A percentile compares a stretch with the other conserved stretches of the same genome.
These are phyloP conservation scores for Corynorhinus townsendii DNA, from an alignment of 2,113 vertebrate genomes.

Conservation along the genomic window DNA sequence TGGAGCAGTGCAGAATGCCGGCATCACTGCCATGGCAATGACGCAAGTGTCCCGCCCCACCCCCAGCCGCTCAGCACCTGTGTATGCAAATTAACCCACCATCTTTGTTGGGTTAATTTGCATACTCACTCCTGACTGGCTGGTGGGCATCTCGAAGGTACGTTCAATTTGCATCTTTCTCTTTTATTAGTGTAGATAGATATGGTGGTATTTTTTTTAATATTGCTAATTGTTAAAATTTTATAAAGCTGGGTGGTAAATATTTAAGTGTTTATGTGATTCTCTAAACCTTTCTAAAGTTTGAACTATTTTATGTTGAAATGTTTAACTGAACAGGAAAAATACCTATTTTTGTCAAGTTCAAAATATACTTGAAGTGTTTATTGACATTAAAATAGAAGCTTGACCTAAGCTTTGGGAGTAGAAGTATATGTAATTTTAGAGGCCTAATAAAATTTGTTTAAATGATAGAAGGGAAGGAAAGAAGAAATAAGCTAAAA, in stretches of 20 bases:
- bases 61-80: too few species aligned
- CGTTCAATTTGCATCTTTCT: too few species aligned
- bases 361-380: background rate
- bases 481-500: background rate
- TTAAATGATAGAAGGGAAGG: background rate
- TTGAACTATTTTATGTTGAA: conserved; percentile 21
- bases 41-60: too few species aligned
- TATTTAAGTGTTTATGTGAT: background rate
- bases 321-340: conserved; percentile 15
- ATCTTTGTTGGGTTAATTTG: too few species aligned
- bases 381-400: background rate
- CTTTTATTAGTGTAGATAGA: too few species aligned
- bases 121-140: too few species aligned
- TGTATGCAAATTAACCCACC: too few species aligned
- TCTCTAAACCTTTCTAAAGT: background rate
- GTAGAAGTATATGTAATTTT: background rate
- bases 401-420: background rate
- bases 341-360: background rate
- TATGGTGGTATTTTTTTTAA: background rate
- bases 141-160: too few species aligned
- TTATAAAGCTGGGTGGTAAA: background rate
- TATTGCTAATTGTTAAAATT: background rate
- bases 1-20: too few species aligned
- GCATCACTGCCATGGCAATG: too few species aligned
- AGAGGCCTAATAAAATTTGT: background rate